phyloP scores from a whole-genome alignment of 2,888 invertebrate genomes.

The Acrobasis consociella region DNA sequence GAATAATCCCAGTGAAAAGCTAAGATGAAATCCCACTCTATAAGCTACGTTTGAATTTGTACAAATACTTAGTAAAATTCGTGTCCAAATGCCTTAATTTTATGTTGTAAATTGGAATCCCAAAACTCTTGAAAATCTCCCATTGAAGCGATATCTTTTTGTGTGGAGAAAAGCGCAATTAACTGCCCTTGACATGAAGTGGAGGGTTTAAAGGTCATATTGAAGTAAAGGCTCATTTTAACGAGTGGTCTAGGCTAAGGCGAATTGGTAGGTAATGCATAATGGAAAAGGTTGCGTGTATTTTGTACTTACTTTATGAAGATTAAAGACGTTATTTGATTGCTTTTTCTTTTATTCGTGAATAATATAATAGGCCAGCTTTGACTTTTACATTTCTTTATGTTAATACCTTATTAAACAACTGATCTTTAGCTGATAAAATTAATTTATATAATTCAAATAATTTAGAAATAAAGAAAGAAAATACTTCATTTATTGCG shows the following conservation, averaged over 20 bases:
- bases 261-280: neutral
- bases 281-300: too few relatives aligned
- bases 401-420: too few relatives aligned
- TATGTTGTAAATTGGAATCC: neutral
- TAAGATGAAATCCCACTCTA: neutral
- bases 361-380: too few relatives aligned
- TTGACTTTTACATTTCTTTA: too few relatives aligned
- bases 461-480: too few relatives aligned
- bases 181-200: neutral
- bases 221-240: neutral
- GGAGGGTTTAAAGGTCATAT: neutral
- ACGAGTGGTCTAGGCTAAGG: neutral
- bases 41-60: neutral
- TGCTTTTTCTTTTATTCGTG: too few relatives aligned
- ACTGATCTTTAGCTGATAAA: too few relatives aligned
- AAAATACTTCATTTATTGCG: too few relatives aligned
- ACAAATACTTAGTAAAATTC: neutral
- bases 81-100: neutral
- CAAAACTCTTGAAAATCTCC: neutral
- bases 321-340: too few relatives aligned
- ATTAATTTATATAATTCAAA: too few relatives aligned
- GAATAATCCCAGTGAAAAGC: neutral
- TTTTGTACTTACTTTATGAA: too few relatives aligned
- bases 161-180: neutral
- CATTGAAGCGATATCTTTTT: neutral